phyloP scores from a whole-genome alignment of 2,113 vertebrate species.

The Neoarius graeffei region DNA sequence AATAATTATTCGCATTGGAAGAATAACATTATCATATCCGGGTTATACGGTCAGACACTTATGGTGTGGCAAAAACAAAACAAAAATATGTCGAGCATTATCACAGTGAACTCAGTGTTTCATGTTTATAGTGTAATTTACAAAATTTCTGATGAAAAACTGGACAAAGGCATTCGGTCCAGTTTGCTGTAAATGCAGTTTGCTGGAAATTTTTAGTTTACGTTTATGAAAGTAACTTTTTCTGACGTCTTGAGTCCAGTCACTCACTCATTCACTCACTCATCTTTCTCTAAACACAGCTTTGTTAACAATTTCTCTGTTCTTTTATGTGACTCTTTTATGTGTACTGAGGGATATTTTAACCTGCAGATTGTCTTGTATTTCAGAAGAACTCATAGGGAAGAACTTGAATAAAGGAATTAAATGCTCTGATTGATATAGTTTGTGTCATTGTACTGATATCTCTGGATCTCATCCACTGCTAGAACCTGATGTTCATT shows the following conservation, averaged over 20 bases:
- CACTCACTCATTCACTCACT: background rate
- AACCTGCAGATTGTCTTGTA: slow-evolving; percentile 58
- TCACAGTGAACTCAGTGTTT: background rate
- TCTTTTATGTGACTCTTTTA: slow-evolving; percentile 43
- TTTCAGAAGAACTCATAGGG: slow-evolving; percentile 57
- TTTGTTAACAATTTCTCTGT: slow-evolving; percentile 46
- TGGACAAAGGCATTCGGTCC: slow-evolving; percentile 19
- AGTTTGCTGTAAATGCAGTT: background rate
- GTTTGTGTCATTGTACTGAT: background rate
- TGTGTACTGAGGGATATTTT: slow-evolving; percentile 59
- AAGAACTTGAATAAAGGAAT: slow-evolving; percentile 46
- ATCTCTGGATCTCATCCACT: background rate
- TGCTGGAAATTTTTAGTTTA: slow-evolving; percentile 32
- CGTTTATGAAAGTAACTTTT: background rate
- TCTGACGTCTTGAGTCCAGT: background rate
- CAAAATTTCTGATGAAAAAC: background rate
- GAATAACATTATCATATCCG: background rate
- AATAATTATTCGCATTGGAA: background rate
- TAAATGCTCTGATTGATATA: background rate
- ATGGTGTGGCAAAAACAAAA: background rate
- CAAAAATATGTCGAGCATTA: background rate
- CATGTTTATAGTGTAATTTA: background rate
- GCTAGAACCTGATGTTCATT: background rate
- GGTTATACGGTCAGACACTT: background rate
- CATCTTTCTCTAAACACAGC: slow-evolving; percentile 44